Evolutionary conservation across 2,113 vertebrate genomes (phyloP), one percentile per base, ranked within the genome.

Genomic region (Neogale vison): DNA sequence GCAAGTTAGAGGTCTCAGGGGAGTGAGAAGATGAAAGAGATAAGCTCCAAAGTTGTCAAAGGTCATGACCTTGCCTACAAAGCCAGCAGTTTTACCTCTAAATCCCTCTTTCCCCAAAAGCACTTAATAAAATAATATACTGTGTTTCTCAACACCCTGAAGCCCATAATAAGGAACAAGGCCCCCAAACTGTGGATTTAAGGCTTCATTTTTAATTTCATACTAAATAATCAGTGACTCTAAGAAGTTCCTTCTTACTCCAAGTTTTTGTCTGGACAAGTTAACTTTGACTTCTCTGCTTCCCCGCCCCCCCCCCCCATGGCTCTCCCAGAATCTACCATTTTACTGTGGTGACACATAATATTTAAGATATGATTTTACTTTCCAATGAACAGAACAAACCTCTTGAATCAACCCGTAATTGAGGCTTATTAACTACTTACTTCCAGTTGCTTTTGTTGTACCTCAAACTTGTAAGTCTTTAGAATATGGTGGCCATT

Each of bases 71-170:
- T 99, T 99, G 99, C 99, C 99, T 99, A 99, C 99, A 99, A 99
- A 99, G 99, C 99, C 98, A 98, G 98, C 95, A 99, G 99, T 99
- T 99, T 99, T 99, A 99, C 99, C 99, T 99, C 99, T 98, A 99
- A 99, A 99, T 99, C 99, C 99, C 98, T 98, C 98, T 98, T 98
- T 98, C 98, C 98, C 98, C 82, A 99, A 99, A 99, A 99, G 99
- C 99, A 99, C 99, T 99, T 99, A 99, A 99, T 99, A 99, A 99
- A 99, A 99, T 99, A 99, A 99, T 99, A 99, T 99, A 99, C 99
- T 99, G 98, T 98, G 98, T 97, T 98, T 98, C 98, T 98, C 98
- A 98, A 98, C 98, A 98, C 98, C 97, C 97, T 20, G 57, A 94
- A 97, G 98, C 99, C 99, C 97, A 89, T 98, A 98, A 98, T 97